A percentile compares a stretch with the other conserved stretches of the same genome.
Evolutionary conservation across 2,113 vertebrate species (phyloP).

Genomic region (Stictonetta naevosa): DNA sequence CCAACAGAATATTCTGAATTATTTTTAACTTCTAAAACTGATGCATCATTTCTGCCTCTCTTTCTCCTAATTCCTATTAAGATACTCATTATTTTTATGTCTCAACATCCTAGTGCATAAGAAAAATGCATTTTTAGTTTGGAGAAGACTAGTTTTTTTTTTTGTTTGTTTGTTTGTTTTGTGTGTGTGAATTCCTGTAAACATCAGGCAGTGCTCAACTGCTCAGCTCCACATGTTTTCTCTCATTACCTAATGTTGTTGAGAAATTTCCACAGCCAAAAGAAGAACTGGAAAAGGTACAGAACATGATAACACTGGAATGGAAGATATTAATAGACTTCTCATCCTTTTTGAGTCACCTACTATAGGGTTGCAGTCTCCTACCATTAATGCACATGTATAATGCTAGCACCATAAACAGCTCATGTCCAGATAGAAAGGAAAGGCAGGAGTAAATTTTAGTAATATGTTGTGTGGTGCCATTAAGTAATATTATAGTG

Average conservation of each 20-base stretch:
- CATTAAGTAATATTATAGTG: background rate
- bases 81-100: background rate
- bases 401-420: background rate
- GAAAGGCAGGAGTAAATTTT: background rate
- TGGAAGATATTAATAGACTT: background rate
- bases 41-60: background rate
- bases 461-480: background rate
- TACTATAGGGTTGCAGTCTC: background rate
- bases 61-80: background rate
- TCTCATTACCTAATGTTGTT: background rate
- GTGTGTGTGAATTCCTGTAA: background rate
- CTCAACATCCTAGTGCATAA: background rate
- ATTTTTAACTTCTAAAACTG: slow-evolving; percentile 35
- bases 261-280: background rate
- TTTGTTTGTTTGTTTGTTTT: background rate
- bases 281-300: background rate
- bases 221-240: background rate
- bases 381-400: background rate
- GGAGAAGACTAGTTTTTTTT: background rate
- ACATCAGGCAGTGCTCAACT: background rate
- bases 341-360: background rate
- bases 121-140: background rate
- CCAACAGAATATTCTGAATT: slow-evolving; percentile 6
- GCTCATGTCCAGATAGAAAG: background rate
- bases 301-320: background rate